phyloP scores from a whole-genome alignment of 2,797 vertebrate genomes.

The Linurgus olivaceus region DNA sequence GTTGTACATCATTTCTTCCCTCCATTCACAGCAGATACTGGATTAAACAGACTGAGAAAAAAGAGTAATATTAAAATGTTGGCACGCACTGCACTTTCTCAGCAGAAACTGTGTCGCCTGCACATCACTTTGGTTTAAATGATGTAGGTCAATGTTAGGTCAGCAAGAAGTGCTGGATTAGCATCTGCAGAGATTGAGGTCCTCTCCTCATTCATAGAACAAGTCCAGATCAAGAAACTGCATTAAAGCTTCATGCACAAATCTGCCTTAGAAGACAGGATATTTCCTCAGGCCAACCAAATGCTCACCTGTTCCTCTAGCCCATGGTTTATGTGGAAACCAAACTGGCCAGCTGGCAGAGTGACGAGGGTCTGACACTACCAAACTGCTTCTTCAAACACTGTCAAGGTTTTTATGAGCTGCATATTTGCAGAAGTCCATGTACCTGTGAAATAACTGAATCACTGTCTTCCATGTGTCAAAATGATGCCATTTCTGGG shows the following conservation, averaged over 20 bases:
- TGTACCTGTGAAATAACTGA: constrained; percentile 63
- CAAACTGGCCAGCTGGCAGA: neutral
- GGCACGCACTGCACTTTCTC: neutral
- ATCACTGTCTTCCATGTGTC: constrained; percentile 55
- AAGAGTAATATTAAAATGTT: neutral
- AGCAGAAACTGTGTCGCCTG: constrained; percentile 23
- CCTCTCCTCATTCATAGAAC: neutral
- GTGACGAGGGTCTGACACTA: neutral
- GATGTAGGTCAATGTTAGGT: neutral
- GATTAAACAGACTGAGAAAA: neutral
- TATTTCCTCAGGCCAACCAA: neutral
- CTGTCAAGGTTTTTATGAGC: neutral
- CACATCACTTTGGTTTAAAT: neutral
- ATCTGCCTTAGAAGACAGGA: neutral
- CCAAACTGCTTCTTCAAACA: neutral
- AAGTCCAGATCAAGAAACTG: neutral
- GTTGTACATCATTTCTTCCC: neutral
- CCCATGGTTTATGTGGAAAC: neutral
- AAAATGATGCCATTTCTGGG: constrained; percentile 42
- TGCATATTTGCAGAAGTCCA: constrained; percentile 17
- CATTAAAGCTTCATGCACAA: neutral
- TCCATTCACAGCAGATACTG: neutral
- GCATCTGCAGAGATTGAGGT: neutral
- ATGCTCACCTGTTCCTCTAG: neutral
- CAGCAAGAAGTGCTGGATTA: constrained; percentile 26